Base-by-base conservation (phyloP, 2,113 vertebrate genomes). In the Cranoglanis bouderius region DNA sequence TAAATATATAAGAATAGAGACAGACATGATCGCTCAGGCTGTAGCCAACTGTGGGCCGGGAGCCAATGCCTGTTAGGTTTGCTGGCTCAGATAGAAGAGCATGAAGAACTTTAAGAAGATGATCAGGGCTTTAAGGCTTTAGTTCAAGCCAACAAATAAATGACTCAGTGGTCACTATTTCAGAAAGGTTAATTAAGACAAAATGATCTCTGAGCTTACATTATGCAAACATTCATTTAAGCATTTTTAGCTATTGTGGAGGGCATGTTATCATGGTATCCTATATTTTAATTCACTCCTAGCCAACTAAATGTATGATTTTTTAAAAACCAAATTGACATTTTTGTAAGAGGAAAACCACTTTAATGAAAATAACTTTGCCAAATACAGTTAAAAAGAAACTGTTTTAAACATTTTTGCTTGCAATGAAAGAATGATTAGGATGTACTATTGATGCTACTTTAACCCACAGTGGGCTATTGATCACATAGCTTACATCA, bases 11-110 rank as follows among this genome's bases (percentile, higher is more conserved):
- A 57, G 40, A 77, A 88, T 18, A 46, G 81, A 55, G 6, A 18
- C 57, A 38, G 74, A n/a, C 75, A 78, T 78, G 85, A 61, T 80
- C 6, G 43, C 59, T 67, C 57, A 65, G 74, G 86, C 19, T 67
- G 86, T 53, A 38, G 86, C 59, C 86, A 83, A 74, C 65, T 88
- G 65, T 88, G 38, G 80, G 63, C 65, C 32, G 80, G 40, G 12
- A 88, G 53, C 80, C 87, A 57, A 63, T 35, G 81, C 55, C 70
- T 81, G 55, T 61, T 77, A 61, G 43, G 43, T 75, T 77, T 49
- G 29, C 29, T 63, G 53, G 87, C 67, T 32, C 18, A 43, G n/a
- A 70, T 46, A 84, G 63, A 1, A 51, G n/a, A 70, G 70, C 19
- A 67, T 35, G 46, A 85, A 85, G 38, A 57, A 75, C 24, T 32